Conservation (phyloP, 2,888 invertebrate species). For the Sesamia inferens region DNA sequence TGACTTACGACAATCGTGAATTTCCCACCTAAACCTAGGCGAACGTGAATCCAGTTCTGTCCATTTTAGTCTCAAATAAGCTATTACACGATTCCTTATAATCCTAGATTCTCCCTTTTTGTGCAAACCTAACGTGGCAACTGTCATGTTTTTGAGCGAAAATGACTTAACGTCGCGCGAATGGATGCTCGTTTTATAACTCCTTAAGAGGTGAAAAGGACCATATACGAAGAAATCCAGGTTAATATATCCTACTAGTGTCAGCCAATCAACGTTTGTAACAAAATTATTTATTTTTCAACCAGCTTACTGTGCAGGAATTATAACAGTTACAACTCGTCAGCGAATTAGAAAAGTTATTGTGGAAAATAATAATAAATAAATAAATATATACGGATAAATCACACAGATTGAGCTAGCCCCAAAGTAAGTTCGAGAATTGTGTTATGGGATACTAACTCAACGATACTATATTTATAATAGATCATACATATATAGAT, state of each 20-base stretch:
- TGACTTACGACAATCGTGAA: neutral
- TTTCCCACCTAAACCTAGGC: neutral
- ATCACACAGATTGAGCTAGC: no score
- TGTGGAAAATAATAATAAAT: neutral
- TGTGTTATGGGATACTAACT: no score
- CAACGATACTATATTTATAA: no score
- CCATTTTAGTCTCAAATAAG: constrained; percentile 48
- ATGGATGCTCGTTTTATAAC: constrained; percentile 47
- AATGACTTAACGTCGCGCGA: constrained; percentile 48
- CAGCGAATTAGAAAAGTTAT: neutral
- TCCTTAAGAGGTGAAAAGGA: constrained; percentile 25
- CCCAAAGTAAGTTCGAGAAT: no score
- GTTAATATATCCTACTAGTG: constrained; percentile 38
- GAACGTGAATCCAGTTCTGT: constrained; percentile 10
- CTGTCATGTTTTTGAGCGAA: constrained; percentile 52
- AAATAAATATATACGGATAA: no score
- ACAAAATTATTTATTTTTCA: constrained; percentile 38
- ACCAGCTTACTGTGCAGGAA: neutral
- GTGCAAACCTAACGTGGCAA: constrained; percentile 15
- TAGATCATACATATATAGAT: no score
- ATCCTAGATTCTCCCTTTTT: constrained; percentile 40
- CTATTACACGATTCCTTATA: constrained; percentile 37
- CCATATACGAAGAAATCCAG: constrained; percentile 44
- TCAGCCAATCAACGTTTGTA: constrained; percentile 39
- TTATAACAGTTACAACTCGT: neutral